Evolutionary conservation across 2,113 vertebrate species (phyloP).

Genomic region (Sapayoa aenigma): DNA sequence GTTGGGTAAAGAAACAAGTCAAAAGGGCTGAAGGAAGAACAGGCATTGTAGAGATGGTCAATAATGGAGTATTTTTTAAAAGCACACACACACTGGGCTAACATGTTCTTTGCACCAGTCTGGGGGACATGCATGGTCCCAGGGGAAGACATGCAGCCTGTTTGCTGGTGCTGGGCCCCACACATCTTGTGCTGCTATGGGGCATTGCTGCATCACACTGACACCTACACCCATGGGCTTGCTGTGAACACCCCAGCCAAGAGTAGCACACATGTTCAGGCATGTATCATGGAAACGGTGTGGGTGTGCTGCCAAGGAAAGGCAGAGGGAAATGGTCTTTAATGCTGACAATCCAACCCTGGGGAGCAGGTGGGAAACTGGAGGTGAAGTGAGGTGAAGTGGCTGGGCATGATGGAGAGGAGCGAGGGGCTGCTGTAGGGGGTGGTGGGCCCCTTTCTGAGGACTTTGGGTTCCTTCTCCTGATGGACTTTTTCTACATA

Average conservation of each 20-base stretch:
- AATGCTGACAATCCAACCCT: fast-evolving
- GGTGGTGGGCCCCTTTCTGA: neutral
- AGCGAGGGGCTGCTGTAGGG: neutral
- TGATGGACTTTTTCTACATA: neutral
- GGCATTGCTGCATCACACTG: fast-evolving
- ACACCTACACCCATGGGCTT: fast-evolving
- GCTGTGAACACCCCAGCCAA: neutral
- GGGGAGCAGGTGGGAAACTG: neutral
- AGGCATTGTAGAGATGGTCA: fast-evolving
- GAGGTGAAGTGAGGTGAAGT: neutral
- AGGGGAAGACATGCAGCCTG: neutral
- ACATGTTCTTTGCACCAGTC: neutral
- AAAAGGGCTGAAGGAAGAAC: neutral
- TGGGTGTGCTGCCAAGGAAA: neutral
- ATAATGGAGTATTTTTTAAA: fast-evolving
- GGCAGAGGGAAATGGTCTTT: neutral
- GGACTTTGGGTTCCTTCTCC: neutral
- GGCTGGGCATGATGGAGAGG: neutral
- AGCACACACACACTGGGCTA: neutral
- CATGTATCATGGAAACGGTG: fast-evolving
- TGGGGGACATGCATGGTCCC: fast-evolving
- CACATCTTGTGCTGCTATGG: neutral
- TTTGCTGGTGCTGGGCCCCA: neutral
- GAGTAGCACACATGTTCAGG: neutral
- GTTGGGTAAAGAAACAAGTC: neutral